Base-by-base conservation (phyloP, 53 echinoderm and acorn worm species). In the Stichopus horrens region DNA sequence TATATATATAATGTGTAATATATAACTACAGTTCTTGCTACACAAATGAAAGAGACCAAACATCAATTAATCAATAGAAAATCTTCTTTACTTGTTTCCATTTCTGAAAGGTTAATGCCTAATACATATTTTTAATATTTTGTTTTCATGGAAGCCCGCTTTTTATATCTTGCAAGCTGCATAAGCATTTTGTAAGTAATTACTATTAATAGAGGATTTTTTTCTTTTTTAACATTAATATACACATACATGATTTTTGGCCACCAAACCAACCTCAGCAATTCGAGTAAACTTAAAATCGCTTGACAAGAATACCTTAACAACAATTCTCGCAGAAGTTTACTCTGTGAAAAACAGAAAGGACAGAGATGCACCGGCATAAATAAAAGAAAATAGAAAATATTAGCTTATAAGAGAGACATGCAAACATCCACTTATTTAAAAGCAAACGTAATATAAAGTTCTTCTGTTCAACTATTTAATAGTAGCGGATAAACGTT, bases 221-320 rank as follows among this genome's bases (percentile, higher is more conserved):
- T 63, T 71, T 71, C 6, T 37, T 21, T 71, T 18, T 71, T 71
- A 71, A 71, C 5, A 18, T 7, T 71, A 71, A 18, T 0, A 71
- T 13, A 71, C n/a, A 58, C 11, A 81, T 21, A 55, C 54, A 57
- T 57, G 22, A 52, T 58, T 57, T 81, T 81, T 81, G 81, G 81
- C 81, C 81, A 81, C 81, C 81, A 81, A 81, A 56, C 81, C 56
- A 81, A 56, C 81, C 58, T 58, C 56, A 57, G 57, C 81, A 81
- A 81, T 81, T 81, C 81, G 19, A 58, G 22, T 81, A 7, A 81
- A 71, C 19, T 71, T 71, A 16, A 37, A 71, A 71, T 71, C 71
- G 71, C 71, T 71, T 71, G 71, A 71, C 71, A 71, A 20, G 18
- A 71, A 37, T 37, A 37, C 14, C 18, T 71, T 71, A 5, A 71